A percentile compares a stretch with the other conserved stretches of the same genome.
Evolutionary conservation across 2,888 invertebrate species (phyloP).

Genomic region (Calliopum simillimum): DNA sequence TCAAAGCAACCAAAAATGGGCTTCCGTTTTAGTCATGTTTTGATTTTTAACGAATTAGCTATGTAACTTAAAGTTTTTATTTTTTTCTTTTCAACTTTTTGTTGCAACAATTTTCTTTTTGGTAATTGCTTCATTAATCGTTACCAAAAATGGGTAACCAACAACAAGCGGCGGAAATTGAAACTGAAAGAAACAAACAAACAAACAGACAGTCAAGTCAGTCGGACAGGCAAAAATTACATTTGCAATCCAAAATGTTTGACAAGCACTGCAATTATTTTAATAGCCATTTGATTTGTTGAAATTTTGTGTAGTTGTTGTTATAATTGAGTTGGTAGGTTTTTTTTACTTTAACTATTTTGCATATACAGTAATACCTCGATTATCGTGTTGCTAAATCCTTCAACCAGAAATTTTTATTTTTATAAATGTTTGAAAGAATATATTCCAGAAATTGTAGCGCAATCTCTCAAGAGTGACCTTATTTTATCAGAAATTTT

Average conservation of each 20-base stretch:
- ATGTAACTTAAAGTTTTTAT: not conserved
- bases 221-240: not conserved
- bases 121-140: constrained; percentile 41
- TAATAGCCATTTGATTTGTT: constrained; percentile 30
- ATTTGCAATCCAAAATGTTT: constrained; percentile 13
- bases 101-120: constrained; percentile 10
- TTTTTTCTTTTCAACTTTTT: not conserved
- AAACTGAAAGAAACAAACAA: not conserved
- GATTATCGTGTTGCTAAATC: no score
- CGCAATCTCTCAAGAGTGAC: no score
- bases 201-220: not conserved
- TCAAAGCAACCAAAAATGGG: constrained; percentile 26
- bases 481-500: no score
- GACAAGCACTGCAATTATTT: constrained; percentile 36
- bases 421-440: no score
- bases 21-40: constrained; percentile 31
- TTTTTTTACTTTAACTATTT: not conserved
- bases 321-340: not conserved
- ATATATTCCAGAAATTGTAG: no score
- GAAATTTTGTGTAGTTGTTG: not conserved
- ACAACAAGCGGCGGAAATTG: not conserved
- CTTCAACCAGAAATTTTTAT: no score
- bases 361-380: no score
- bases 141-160: constrained; percentile 34
- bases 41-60: not conserved